Base-by-base conservation (phyloP, 2,888 invertebrate genomes). In the Leucophenga maculata region DNA sequence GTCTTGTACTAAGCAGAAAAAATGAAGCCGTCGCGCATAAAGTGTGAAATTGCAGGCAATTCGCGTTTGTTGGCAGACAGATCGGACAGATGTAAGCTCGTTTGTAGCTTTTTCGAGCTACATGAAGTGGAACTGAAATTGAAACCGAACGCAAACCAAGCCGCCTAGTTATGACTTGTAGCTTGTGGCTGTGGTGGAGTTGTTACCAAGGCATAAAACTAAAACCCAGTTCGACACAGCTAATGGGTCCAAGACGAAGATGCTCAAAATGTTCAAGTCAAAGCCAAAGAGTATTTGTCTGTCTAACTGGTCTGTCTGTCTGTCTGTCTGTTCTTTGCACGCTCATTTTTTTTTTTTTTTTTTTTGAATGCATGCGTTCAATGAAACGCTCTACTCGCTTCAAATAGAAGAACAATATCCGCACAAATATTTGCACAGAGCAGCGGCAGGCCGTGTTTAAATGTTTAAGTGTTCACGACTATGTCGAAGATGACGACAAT, bases 21-120 rank as follows among this genome's bases (percentile, higher is more conserved):
- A 83, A 81, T 83, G 82, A 84, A 82, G 81, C 83, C 84, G 84
- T 82, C 84, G 82, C 84, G 77, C 83, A 78, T 84, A 84, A 82
- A 82, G 81, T 82, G 81, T 82, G 84, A 82, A 82, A 84, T 84
- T 82, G 81, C 83, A 65, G 83, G 84, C 80, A 81, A 81, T 81
- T 84, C 80, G 81, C 80, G 26, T 44, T 46, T 64, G 39, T 39
- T n/a, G 60, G n/a, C 60, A 62, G 46, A 18, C 57, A 57, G 55
- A 14, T 39, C 16, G 50, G 50, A 18, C n/a, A 16, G 50, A n/a
- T 16, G 50, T 16, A 50, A 50, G 50, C 16, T 39, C 50, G 18
- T 50, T n/a, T 50, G 50, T 18, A 50, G 50, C 50, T n/a, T n/a
- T 50, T 50, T 18, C 8, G 8, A 3, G 31, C n/a, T 16, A 32